Evolutionary conservation across 1,140 invertebrate species (phyloP).

Genomic region (Dufourea novaeangliae): DNA sequence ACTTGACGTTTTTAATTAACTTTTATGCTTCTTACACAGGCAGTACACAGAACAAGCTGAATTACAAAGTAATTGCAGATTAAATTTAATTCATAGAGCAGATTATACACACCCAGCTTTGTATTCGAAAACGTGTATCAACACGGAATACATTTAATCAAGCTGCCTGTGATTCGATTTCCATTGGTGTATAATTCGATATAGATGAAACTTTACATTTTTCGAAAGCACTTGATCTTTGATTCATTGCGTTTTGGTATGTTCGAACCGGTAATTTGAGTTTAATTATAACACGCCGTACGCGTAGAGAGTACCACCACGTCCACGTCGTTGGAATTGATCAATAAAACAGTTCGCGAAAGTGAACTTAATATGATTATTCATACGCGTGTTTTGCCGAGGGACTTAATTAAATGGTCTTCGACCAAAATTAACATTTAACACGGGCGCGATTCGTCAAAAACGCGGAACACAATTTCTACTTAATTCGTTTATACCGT

Average conservation of each 20-base stretch:
- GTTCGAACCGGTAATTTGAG: neutral
- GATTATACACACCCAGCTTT: neutral
- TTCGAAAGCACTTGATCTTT: neutral
- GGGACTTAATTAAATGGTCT: slow-evolving; percentile 12
- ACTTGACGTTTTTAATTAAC: too few relatives aligned
- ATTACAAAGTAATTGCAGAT: too few relatives aligned
- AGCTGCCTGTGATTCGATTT: neutral
- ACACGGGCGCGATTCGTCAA: neutral
- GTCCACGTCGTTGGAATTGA: slow-evolving; percentile 9
- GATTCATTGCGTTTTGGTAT: neutral
- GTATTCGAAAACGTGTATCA: neutral
- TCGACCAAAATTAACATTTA: slow-evolving; percentile 1
- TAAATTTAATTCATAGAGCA: too few relatives aligned
- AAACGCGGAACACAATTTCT: neutral
- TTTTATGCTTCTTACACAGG: too few relatives aligned
- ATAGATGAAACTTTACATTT: neutral
- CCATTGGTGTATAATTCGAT: neutral
- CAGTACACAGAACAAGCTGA: too few relatives aligned
- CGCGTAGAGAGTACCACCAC: too few relatives aligned
- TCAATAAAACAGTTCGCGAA: slow-evolving; percentile 14
- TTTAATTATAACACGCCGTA: slow-evolving; percentile 18
- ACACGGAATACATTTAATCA: slow-evolving; percentile 6
- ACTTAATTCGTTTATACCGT: neutral
- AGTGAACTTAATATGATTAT: slow-evolving; percentile 26
- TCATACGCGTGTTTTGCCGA: neutral